Evolutionary conservation across 2,888 invertebrate genomes (phyloP).

Genomic region (Merodon equestris): DNA sequence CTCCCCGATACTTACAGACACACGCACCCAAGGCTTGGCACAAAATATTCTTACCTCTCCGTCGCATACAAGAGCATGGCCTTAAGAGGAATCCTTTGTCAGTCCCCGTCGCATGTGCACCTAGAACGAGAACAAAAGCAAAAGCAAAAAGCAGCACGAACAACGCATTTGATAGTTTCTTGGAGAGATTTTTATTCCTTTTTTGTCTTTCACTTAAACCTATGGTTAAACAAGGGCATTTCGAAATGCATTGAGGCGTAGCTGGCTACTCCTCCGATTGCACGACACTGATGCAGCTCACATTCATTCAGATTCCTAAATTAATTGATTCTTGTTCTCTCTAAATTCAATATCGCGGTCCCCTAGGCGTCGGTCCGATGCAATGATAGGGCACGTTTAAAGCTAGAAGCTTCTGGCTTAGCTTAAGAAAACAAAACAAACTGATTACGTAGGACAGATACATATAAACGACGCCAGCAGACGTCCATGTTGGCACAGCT

Average conservation of each 20-base stretch:
- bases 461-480: slow-evolving; percentile 43
- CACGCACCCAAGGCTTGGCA: too few species aligned
- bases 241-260: slow-evolving; percentile 55
- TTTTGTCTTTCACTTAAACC: neutral
- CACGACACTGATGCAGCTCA: too few species aligned
- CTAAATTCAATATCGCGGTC: slow-evolving; percentile 4
- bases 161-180: neutral
- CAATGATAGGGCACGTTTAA: slow-evolving; percentile 9
- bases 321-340: too few species aligned
- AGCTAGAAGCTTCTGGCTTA: slow-evolving; percentile 27
- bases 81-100: too few species aligned
- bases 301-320: too few species aligned
- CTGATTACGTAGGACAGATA: slow-evolving; percentile 14
- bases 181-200: slow-evolving; percentile 1
- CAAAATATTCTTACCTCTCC: too few species aligned
- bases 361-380: neutral
- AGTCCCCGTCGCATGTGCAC: too few species aligned
- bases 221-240: slow-evolving; percentile 43
- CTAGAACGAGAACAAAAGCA: neutral
- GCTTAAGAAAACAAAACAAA: neutral
- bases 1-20: too few species aligned
- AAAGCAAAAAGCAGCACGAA: neutral
- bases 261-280: slow-evolving; percentile 14
- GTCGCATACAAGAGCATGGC: too few species aligned
- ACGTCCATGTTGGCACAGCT: slow-evolving; percentile 62